Evolutionary conservation across 2,797 vertebrate species (phyloP).

Genomic region (Phoxinus dragarum): DNA sequence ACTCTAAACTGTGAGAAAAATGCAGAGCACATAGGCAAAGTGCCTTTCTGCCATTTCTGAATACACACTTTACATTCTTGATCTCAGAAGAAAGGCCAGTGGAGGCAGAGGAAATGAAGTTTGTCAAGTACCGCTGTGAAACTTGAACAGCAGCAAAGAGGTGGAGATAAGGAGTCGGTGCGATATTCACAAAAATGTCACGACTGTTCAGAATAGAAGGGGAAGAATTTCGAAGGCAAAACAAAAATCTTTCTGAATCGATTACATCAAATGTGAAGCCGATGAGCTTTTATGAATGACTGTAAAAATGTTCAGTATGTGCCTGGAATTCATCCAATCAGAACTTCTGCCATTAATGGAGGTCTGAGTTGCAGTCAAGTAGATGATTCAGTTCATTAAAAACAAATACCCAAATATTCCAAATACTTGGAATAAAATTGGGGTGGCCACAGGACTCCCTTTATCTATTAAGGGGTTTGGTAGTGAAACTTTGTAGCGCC

Average conservation of each 20-base stretch:
- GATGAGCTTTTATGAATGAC: background rate
- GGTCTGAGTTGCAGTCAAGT: background rate
- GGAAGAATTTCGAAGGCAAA: slow-evolving; percentile 1
- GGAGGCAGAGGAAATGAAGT: slow-evolving; percentile 46
- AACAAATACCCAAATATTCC: background rate
- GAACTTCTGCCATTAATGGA: background rate
- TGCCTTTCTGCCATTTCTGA: slow-evolving; percentile 18
- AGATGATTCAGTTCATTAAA: background rate
- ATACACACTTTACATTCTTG: slow-evolving; percentile 13
- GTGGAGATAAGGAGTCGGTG: background rate
- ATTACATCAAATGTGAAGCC: slow-evolving; percentile 1
- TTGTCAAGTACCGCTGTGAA: slow-evolving; percentile 32
- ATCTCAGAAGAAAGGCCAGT: slow-evolving; percentile 43
- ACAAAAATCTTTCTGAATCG: background rate
- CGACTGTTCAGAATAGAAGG: background rate
- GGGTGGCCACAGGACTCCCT: background rate
- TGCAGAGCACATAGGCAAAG: background rate
- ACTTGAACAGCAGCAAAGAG: background rate
- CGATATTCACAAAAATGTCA: slow-evolving; percentile 1
- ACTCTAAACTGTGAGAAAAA: slow-evolving; percentile 14
- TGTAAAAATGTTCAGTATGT: background rate
- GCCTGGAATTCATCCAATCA: background rate
- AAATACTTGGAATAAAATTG: background rate
- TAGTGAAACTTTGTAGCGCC: no score
- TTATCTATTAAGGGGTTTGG: background rate